phyloP scores from a whole-genome alignment of 1,140 invertebrate species.

The Aphelinus atriplicis region DNA sequence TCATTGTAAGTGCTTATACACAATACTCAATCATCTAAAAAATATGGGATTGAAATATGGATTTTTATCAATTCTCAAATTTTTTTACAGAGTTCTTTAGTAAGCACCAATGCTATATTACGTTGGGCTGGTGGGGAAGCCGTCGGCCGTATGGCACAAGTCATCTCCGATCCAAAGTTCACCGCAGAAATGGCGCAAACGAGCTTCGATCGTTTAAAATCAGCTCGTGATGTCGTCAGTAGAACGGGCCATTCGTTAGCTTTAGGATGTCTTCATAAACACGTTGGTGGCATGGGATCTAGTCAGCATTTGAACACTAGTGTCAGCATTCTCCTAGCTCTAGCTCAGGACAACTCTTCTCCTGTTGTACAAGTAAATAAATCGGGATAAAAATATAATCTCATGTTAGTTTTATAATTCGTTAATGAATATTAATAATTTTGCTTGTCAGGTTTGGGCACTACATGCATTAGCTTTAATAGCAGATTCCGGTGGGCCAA shows the following conservation, averaged over 20 bases:
- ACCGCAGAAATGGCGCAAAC: conserved; percentile 91
- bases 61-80: background rate
- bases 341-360: conserved; percentile 92
- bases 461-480: conserved; percentile 94
- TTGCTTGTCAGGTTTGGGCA: conserved; percentile 85
- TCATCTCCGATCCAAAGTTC: conserved; percentile 84
- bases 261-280: conserved; percentile 90
- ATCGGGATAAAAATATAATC: background rate
- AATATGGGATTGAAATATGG: too few species aligned
- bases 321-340: conserved; percentile 91
- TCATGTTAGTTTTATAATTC: background rate
- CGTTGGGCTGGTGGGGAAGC: conserved; percentile 90
- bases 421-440: conserved; percentile 26
- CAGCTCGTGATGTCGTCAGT: conserved; percentile 86
- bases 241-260: conserved; percentile 93
- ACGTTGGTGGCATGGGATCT: conserved; percentile 90
- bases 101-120: conserved; percentile 85
- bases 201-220: conserved; percentile 90
- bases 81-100: conserved; percentile 74
- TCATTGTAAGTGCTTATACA: conserved; percentile 69
- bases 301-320: conserved; percentile 92
- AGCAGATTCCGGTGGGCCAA: conserved; percentile 96
- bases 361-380: conserved; percentile 84
- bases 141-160: conserved; percentile 89
- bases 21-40: too few species aligned